phyloP scores from a whole-genome alignment of 2,888 invertebrate species.

The Pelosia muscerda region DNA sequence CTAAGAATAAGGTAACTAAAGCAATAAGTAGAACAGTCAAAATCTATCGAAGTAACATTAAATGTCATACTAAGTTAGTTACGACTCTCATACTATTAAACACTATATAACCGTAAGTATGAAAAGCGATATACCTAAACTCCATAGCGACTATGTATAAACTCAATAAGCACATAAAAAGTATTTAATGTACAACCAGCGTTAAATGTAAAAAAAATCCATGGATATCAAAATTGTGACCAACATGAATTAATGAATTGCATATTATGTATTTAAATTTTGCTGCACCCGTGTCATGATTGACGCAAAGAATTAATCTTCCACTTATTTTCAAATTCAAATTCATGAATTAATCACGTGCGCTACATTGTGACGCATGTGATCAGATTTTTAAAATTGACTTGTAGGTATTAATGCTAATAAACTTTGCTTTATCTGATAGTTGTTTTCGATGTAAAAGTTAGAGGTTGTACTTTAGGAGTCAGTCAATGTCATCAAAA shows the following conservation, averaged over 20 bases:
- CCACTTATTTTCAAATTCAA: not conserved
- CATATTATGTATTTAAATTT: not conserved
- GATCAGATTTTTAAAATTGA: constrained; percentile 2
- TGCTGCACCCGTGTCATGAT: not conserved
- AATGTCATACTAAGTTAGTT: no score
- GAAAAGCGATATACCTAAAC: no score
- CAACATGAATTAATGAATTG: not conserved
- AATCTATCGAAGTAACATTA: no score
- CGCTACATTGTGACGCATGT: not conserved
- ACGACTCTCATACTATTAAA: no score
- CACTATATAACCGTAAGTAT: no score
- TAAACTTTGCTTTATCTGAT: constrained; percentile 22
- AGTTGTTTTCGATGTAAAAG: constrained; percentile 41
- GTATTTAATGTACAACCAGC: not conserved
- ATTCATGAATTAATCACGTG: not conserved
- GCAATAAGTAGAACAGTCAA: no score
- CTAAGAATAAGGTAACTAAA: no score
- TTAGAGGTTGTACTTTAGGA: constrained; percentile 47
- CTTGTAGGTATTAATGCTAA: constrained; percentile 4
- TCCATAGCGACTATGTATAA: no score
- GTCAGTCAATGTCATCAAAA: constrained; percentile 70
- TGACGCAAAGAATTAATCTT: not conserved
- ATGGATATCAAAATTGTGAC: not conserved
- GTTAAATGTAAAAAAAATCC: not conserved
- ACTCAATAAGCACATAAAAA: no score